Percentiles rank a stretch among this genome's conserved stretches.
These are phyloP conservation scores for Tryphoninae sp. DNA, from an alignment of 2,888 invertebrate species.

Conservation along the genomic window DNA sequence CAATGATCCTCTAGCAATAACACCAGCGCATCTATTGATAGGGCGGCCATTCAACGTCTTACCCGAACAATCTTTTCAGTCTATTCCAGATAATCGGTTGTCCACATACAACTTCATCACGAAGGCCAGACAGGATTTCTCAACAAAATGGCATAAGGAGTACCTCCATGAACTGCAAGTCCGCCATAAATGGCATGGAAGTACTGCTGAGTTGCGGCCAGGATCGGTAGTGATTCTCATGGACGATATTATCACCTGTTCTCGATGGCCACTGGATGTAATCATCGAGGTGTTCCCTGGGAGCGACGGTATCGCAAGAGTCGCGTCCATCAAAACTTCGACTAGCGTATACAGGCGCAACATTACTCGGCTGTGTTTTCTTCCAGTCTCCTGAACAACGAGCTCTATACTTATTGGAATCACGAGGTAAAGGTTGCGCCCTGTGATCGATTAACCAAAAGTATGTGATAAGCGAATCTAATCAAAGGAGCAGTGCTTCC, in stretches of 20 bases:
- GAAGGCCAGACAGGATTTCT: slow-evolving; percentile 66
- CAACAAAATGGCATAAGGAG: slow-evolving; percentile 67
- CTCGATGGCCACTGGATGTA: slow-evolving; percentile 66
- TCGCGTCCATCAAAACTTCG: slow-evolving; percentile 65
- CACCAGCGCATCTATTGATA: slow-evolving; percentile 72
- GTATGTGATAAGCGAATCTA: too few relatives aligned
- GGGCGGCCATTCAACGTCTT: slow-evolving; percentile 63
- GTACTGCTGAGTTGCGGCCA: slow-evolving; percentile 44
- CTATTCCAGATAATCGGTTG: slow-evolving; percentile 66
- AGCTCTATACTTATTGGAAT: too few relatives aligned
- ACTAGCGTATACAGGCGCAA: slow-evolving; percentile 52
- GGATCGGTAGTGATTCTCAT: slow-evolving; percentile 67
- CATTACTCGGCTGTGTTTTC: not conserved
- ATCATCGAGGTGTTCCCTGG: slow-evolving; percentile 67
- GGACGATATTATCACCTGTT: slow-evolving; percentile 66
- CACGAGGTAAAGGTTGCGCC: too few relatives aligned
- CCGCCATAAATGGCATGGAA: slow-evolving; percentile 67
- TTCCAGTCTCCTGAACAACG: too few relatives aligned
- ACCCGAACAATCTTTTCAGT: slow-evolving; percentile 57
- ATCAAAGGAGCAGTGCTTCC: too few relatives aligned
- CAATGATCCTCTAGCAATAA: slow-evolving; percentile 55
- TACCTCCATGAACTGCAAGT: slow-evolving; percentile 68
- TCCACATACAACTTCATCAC: slow-evolving; percentile 65
- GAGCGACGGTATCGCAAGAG: slow-evolving; percentile 66
- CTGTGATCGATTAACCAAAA: too few relatives aligned